phyloP scores from a whole-genome alignment of 2,797 vertebrate species.

The Microtus californicus region DNA sequence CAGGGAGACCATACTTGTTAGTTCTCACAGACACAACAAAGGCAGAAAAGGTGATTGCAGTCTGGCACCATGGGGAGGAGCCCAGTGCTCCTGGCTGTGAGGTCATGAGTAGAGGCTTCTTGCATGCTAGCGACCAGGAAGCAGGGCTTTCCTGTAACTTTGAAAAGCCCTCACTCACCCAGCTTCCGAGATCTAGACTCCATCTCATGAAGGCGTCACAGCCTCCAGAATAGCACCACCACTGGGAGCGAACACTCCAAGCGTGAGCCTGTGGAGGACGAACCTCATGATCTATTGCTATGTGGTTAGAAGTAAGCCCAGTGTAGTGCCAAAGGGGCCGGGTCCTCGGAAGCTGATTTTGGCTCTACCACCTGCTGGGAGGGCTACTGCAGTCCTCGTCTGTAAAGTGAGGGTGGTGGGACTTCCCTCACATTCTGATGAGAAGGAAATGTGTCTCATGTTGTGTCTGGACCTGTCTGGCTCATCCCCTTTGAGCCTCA shows the following conservation, averaged over 20 bases:
- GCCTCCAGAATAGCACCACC: background rate
- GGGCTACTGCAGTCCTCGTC: background rate
- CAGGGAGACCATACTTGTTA: background rate
- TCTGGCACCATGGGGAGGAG: background rate
- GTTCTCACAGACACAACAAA: background rate
- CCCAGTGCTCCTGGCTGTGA: background rate
- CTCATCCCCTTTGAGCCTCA: background rate
- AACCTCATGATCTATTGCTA: background rate
- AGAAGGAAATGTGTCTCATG: background rate
- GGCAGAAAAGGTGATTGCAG: background rate
- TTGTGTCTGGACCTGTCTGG: background rate
- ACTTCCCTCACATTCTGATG: background rate
- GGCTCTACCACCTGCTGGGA: background rate
- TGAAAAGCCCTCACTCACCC: background rate
- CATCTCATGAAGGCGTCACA: background rate
- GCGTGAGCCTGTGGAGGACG: background rate
- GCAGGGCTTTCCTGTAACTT: background rate
- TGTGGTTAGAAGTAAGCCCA: background rate
- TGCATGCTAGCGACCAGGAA: background rate
- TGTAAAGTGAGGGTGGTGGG: background rate
- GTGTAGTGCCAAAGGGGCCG: background rate
- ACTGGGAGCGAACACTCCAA: background rate
- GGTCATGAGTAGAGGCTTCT: background rate
- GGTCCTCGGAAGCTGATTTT: conserved; percentile 50
- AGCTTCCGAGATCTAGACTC: background rate